phyloP scores from a whole-genome alignment of 2,888 invertebrate species.

The Odontomyia ornata region DNA sequence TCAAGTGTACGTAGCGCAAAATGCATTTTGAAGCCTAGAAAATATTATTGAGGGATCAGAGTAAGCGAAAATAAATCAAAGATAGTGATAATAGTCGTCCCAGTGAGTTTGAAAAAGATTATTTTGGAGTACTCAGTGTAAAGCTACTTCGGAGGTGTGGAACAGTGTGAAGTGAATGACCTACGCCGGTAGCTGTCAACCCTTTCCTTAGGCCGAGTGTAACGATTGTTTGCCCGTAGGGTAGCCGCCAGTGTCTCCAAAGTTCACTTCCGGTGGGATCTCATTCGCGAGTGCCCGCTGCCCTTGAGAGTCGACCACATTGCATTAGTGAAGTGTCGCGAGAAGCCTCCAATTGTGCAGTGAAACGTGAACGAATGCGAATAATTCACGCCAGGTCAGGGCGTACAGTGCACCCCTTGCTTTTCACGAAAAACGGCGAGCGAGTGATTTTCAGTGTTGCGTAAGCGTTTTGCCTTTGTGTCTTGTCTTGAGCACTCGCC shows the following conservation, averaged over 20 bases:
- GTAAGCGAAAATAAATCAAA: neutral
- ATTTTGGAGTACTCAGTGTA: neutral
- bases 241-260: no score
- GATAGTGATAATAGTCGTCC: neutral
- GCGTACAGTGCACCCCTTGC: neutral
- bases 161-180: neutral
- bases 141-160: neutral
- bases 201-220: no score
- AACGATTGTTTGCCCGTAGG: neutral
- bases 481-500: neutral
- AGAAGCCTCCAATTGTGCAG: neutral
- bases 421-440: neutral
- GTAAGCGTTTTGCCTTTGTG: conserved; percentile 26
- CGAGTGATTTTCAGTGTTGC: conserved; percentile 22
- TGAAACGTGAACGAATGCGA: conserved; percentile 17
- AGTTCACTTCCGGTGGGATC: neutral
- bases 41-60: neutral
- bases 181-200: neutral
- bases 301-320: neutral
- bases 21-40: neutral
- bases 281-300: neutral
- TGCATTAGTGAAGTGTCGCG: neutral
- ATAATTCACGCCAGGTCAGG: conserved; percentile 8
- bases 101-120: neutral
- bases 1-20: conserved; percentile 18